Evolutionary conservation across 2,888 invertebrate genomes (phyloP).

Genomic region (Drosophila setosimentum): DNA sequence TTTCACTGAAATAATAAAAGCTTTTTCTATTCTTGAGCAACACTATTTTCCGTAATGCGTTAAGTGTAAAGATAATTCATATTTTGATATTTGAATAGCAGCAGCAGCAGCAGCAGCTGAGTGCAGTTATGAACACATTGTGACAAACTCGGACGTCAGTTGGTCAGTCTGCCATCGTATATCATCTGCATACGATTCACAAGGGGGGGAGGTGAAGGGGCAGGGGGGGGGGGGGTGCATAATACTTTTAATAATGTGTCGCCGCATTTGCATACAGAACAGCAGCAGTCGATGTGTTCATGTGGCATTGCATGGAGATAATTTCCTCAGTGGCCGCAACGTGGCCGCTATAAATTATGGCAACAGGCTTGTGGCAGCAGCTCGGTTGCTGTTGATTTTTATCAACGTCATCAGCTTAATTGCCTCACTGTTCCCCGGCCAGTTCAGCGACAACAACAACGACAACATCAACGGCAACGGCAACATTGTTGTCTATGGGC

Average conservation of each 20-base stretch:
- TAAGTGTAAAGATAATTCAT: constrained; percentile 11
- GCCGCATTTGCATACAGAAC: constrained; percentile 20
- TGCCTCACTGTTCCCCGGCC: constrained; percentile 72
- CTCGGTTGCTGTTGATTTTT: constrained; percentile 72
- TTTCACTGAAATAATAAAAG: not conserved
- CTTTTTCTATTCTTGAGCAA: not conserved
- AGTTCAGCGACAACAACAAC: not conserved
- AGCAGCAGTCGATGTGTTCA: constrained; percentile 25
- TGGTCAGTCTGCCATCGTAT: constrained; percentile 46
- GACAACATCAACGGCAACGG: too few relatives aligned
- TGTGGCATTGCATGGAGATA: constrained; percentile 60
- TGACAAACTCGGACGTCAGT: constrained; percentile 64
- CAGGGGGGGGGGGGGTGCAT: not conserved
- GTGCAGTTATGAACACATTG: constrained; percentile 49
- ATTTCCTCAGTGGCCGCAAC: constrained; percentile 67
- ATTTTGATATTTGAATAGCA: constrained; percentile 1
- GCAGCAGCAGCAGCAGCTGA: not conserved
- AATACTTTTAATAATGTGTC: constrained; percentile 43
- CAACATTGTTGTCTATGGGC: constrained; percentile 31
- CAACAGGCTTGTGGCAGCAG: constrained; percentile 49
- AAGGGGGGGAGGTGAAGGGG: constrained; percentile 15
- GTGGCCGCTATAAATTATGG: constrained; percentile 71
- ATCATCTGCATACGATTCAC: constrained; percentile 41
- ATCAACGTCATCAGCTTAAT: constrained; percentile 82
- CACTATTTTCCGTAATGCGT: not conserved